These are phyloP conservation scores for Leptodactylus fallax DNA, from an alignment of 2,797 vertebrate species.

Conservation along the genomic window DNA sequence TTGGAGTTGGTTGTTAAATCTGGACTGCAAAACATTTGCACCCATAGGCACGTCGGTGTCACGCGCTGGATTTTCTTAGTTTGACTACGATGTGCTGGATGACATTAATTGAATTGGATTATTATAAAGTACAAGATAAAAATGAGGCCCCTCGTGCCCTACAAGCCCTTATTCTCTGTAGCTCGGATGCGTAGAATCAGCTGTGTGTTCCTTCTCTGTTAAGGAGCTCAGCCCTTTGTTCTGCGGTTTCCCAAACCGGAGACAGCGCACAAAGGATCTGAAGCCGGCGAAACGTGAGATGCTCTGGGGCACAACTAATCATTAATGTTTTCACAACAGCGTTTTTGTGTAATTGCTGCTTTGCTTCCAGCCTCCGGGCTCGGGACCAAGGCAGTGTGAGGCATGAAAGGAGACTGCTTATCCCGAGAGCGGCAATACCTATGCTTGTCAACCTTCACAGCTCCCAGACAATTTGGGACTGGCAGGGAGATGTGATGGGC, in stretches of 20 bases:
- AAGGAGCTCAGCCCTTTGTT: slow-evolving; percentile 47
- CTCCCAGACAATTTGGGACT: background rate
- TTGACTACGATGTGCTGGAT: background rate
- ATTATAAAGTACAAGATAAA: background rate
- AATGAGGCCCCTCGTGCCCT: too few species aligned
- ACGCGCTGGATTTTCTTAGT: background rate
- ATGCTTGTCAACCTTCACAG: background rate
- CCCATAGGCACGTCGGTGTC: background rate
- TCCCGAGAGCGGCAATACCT: background rate
- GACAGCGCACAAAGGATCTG: slow-evolving; percentile 44
- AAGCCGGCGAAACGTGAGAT: slow-evolving; percentile 53
- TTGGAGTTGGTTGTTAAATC: too few species aligned
- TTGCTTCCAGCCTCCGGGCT: slow-evolving; percentile 37
- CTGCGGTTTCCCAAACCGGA: slow-evolving; percentile 54
- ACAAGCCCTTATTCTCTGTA: background rate
- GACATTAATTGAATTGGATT: background rate
- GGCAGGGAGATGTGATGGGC: background rate
- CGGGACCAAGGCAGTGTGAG: slow-evolving; percentile 4
- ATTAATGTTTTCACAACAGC: slow-evolving; percentile 61
- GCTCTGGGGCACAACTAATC: slow-evolving; percentile 61
- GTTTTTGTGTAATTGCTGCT: slow-evolving; percentile 47
- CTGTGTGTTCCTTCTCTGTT: slow-evolving; percentile 30
- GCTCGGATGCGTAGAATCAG: background rate
- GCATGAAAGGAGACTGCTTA: background rate
- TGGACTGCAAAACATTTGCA: too few species aligned